Conservation (phyloP, 2,113 vertebrate species). For the Percina caprodes region DNA sequence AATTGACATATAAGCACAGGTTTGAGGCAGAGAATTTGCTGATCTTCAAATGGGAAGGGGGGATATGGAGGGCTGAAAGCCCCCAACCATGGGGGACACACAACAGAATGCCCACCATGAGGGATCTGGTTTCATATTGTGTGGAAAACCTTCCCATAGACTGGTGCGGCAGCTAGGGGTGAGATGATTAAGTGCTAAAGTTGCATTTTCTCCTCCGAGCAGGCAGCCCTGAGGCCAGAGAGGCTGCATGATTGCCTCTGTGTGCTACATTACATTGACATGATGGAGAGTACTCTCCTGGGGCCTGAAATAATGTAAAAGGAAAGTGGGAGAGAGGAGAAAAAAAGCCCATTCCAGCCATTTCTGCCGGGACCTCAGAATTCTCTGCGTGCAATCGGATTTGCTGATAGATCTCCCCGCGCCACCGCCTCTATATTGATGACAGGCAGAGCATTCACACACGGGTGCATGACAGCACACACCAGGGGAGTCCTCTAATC, state of each 20-base stretch:
- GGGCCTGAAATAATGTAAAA: conserved; percentile 82
- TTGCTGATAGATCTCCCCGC: conserved; percentile 82
- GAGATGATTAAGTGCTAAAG: conserved; percentile 83
- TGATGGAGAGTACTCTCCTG: conserved; percentile 83
- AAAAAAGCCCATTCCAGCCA: conserved; percentile 54
- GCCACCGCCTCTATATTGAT: conserved; percentile 79
- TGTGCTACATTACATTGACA: conserved; percentile 83
- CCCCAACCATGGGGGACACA: conserved; percentile 39
- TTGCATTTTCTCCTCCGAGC: conserved; percentile 78
- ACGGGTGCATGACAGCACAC: conserved; percentile 51
- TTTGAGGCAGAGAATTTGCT: conserved; percentile 50
- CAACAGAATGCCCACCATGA: conserved; percentile 55
- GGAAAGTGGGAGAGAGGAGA: conserved; percentile 63
- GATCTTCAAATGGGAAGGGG: conserved; percentile 59
- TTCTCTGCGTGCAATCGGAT: conserved; percentile 83
- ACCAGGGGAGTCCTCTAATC: conserved; percentile 81
- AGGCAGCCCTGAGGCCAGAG: conserved; percentile 72
- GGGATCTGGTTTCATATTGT: conserved; percentile 71
- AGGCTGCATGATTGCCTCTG: conserved; percentile 83
- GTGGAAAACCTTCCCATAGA: conserved; percentile 71
- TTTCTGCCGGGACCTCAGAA: conserved; percentile 77
- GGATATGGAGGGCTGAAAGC: conserved; percentile 42
- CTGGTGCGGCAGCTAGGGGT: conserved; percentile 56
- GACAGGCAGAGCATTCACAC: conserved; percentile 81
- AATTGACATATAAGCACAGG: conserved; percentile 56